These are phyloP conservation scores for Bombus terrestris DNA, from an alignment of 1,140 invertebrate species.

Conservation along the genomic window DNA sequence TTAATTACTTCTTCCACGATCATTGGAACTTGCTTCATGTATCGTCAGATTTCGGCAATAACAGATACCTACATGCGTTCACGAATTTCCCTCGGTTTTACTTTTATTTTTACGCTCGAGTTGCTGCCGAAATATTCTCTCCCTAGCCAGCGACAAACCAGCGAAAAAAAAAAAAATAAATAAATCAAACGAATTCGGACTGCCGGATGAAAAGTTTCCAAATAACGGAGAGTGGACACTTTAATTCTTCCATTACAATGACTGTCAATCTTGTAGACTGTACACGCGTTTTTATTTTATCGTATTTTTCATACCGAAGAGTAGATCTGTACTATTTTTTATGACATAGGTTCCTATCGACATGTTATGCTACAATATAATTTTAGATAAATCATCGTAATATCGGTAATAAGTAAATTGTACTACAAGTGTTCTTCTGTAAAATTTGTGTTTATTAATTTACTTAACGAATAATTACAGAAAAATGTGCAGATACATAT, in stretches of 20 bases:
- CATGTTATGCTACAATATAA: background rate
- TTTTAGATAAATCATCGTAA: background rate
- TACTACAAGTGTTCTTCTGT: background rate
- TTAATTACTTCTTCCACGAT: constrained; percentile 59
- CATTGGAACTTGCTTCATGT: constrained; percentile 24
- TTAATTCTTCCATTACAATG: constrained; percentile 69
- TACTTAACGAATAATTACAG: background rate
- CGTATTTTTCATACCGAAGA: constrained; percentile 33
- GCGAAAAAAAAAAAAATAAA: background rate
- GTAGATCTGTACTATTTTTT: background rate
- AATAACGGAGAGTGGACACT: constrained; percentile 67
- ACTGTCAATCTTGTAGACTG: constrained; percentile 40
- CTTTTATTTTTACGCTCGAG: constrained; percentile 57
- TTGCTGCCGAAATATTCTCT: constrained; percentile 50
- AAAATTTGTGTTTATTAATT: background rate
- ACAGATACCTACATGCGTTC: background rate
- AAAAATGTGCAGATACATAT: background rate
- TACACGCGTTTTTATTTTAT: constrained; percentile 27
- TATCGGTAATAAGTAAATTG: background rate
- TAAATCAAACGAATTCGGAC: constrained; percentile 60
- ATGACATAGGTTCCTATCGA: background rate
- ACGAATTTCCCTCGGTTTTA: constrained; percentile 37
- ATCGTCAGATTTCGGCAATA: constrained; percentile 33
- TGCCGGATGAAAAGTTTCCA: constrained; percentile 55
- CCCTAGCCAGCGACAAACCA: constrained; percentile 23